A percentile compares a stretch with the other conserved stretches of the same genome.
Evolutionary conservation across 2,113 vertebrate genomes (phyloP).

Genomic region (Phalacrocorax pelagicus): DNA sequence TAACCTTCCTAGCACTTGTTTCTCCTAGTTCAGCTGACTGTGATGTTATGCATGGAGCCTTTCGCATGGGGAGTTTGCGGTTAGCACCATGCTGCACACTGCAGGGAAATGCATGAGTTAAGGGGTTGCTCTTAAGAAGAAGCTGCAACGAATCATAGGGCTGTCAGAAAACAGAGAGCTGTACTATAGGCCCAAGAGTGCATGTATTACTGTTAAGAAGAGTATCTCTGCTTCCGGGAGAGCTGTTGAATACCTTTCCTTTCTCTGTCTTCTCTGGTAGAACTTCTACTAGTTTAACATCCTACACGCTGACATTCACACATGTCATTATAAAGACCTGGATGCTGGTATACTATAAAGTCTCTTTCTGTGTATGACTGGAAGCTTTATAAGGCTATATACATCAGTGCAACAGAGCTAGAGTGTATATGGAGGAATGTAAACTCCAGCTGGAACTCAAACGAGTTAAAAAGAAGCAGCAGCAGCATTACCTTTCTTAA

Average conservation of each 20-base stretch:
- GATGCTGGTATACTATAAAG: background rate
- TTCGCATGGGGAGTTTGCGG: background rate
- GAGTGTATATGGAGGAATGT: background rate
- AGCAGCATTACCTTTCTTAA: background rate
- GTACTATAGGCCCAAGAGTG: background rate
- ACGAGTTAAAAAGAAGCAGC: background rate
- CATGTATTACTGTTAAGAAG: background rate
- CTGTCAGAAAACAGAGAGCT: background rate
- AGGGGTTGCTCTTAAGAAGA: background rate
- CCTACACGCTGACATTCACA: background rate
- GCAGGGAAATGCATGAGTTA: constrained; percentile 61
- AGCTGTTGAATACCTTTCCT: background rate
- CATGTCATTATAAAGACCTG: background rate
- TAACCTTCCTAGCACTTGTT: background rate
- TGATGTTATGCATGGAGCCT: constrained; percentile 66
- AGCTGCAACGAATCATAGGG: background rate
- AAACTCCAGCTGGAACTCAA: background rate
- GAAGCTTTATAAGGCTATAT: background rate
- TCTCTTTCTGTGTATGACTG: background rate
- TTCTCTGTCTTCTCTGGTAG: constrained; percentile 13
- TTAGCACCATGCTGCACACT: background rate
- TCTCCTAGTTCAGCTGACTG: background rate
- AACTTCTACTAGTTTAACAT: background rate
- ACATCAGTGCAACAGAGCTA: background rate
- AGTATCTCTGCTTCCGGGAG: background rate